Base-by-base conservation (phyloP, 2,113 vertebrate species). In the Tetraodon nigroviridis region DNA sequence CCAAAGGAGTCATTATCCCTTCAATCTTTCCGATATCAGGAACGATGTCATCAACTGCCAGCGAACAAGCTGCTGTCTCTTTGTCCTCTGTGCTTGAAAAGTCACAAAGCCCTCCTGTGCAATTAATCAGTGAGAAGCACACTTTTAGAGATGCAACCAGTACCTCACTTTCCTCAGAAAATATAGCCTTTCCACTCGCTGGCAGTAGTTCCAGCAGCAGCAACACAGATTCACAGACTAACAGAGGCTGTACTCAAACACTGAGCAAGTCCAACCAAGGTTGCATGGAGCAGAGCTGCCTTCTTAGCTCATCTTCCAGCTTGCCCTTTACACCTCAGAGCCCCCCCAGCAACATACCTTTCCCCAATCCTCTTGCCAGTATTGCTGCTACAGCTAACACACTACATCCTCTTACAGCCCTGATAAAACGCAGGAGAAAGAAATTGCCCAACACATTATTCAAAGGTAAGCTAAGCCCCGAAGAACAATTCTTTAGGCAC, bases 401-500 rank as follows among this genome's bases (percentile, higher is more conserved):
- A 0, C 89, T 98, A 14, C 95, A 99, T 81, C 95, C 96, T 2
- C 89, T 98, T 3, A 90, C 93, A 0, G 93, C 94, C 68, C 91
- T 98, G 65, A 92, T 96, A 91, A 99, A 96, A 84, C 93, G 96
- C 67, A 91, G 93, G 78, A 98, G 95, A 75, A 93, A 91, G 68
- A 98, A 97, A 70, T 91, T 94, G 62, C 92, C 94, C 6, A 93
- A 91, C 1, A 89, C 93, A 76, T 93, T 94, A 73, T 95, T 97
- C 70, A 95, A 98, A 67, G 92, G 92, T 47, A 97, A 96, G 90
- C 91, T 93, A 58, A 90, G 90, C 62, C 91, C 93, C 0, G 96
- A 98, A 82, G 97, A 98, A 81, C 93, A 95, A 37, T 99, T 99
- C 89, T 99, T 99, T 82, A 99, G 98, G 84, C 97, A 99, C 73